A percentile compares a stretch with the other conserved stretches of the same genome.
These are phyloP conservation scores for Babylonia areolata DNA, from an alignment of 1,140 invertebrate species.

Conservation along the genomic window DNA sequence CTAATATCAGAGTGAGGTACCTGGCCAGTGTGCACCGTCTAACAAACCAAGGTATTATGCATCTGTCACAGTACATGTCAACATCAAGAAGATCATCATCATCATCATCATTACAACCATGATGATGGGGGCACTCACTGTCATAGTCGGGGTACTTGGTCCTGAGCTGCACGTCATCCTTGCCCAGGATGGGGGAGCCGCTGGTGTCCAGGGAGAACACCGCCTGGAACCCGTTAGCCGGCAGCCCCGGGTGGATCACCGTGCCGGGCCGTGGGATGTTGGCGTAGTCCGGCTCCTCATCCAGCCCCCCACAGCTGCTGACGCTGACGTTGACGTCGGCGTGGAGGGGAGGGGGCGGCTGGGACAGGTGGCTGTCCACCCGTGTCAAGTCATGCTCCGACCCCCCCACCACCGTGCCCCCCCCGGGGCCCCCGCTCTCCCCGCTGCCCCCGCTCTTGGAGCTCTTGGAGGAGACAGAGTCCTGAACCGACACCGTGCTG, in stretches of 20 bases:
- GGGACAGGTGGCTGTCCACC: constrained; percentile 56
- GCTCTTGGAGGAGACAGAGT: constrained; percentile 65
- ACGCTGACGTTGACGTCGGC: neutral
- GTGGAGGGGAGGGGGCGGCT: constrained; percentile 9
- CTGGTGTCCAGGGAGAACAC: constrained; percentile 8
- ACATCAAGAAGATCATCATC: too few species aligned
- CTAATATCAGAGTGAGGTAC: too few species aligned
- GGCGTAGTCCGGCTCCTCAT: constrained; percentile 72
- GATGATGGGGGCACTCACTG: too few species aligned
- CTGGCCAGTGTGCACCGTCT: too few species aligned
- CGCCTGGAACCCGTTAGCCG: constrained; percentile 32
- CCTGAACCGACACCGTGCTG: constrained; percentile 63
- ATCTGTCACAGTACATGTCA: too few species aligned
- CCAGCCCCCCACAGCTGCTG: constrained; percentile 26
- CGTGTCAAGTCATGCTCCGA: constrained; percentile 13
- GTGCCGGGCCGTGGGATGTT: constrained; percentile 60
- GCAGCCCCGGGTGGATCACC: neutral
- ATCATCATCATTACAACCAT: too few species aligned
- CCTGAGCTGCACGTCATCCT: constrained; percentile 46
- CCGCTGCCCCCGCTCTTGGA: constrained; percentile 47
- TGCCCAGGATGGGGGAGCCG: constrained; percentile 28
- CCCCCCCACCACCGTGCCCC: neutral
- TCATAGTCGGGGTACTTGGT: constrained; percentile 49
- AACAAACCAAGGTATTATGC: too few species aligned
- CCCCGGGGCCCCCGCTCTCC: constrained; percentile 45